Conservation (phyloP, 2,888 invertebrate species). For the Nezara viridula region DNA sequence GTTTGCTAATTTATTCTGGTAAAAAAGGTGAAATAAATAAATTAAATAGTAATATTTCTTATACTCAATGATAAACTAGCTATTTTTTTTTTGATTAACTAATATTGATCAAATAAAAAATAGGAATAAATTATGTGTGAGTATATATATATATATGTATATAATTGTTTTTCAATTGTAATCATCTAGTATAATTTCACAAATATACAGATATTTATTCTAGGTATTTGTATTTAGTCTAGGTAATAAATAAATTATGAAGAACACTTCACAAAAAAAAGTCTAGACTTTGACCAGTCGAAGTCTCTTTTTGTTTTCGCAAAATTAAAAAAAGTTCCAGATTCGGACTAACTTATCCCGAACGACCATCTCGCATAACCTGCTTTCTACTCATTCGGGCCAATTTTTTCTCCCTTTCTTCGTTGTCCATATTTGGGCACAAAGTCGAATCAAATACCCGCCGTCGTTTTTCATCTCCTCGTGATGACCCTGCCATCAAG, state of each 20-base stretch:
- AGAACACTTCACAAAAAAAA: not conserved
- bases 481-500: not conserved
- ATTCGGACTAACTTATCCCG: constrained; percentile 20
- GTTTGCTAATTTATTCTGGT: too few species aligned
- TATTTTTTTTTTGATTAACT: too few species aligned
- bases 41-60: too few species aligned
- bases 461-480: not conserved
- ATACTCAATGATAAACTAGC: too few species aligned
- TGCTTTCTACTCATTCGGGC: constrained; percentile 51
- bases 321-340: not conserved
- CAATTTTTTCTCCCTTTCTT: constrained; percentile 5
- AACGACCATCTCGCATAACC: not conserved
- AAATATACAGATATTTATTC: too few species aligned
- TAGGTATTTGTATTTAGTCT: not conserved
- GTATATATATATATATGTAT: too few species aligned
- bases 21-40: too few species aligned
- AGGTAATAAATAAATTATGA: not conserved
- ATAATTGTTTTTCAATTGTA: too few species aligned
- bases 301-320: not conserved
- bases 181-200: too few species aligned
- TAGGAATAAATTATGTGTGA: too few species aligned
- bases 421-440: constrained; percentile 40
- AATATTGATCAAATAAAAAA: too few species aligned
- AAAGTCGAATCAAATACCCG: constrained; percentile 24
- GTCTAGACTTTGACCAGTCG: too few species aligned